These are phyloP conservation scores for Megalops cyprinoides DNA, from an alignment of 2,797 vertebrate genomes.

Conservation along the genomic window DNA sequence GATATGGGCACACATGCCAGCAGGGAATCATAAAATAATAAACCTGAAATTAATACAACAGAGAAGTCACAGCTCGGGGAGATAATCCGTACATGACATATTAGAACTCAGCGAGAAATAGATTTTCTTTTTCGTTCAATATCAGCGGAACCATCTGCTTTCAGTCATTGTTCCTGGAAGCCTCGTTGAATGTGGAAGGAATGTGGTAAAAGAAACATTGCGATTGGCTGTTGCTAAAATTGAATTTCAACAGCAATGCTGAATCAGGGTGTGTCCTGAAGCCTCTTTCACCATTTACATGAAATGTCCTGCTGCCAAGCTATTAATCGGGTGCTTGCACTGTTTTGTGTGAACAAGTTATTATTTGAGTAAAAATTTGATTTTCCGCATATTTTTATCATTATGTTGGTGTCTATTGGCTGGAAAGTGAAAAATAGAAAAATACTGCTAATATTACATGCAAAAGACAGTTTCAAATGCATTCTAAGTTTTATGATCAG, in stretches of 20 bases:
- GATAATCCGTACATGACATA: neutral
- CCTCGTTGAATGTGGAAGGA: constrained; percentile 10
- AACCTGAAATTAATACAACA: constrained; percentile 3
- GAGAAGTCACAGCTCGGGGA: neutral
- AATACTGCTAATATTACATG: too few relatives aligned
- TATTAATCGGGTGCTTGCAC: neutral
- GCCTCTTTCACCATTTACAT: neutral
- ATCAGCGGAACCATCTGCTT: neutral
- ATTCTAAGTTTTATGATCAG: too few relatives aligned
- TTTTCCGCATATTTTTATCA: too few relatives aligned
- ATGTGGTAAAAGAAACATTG: neutral
- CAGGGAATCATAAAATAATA: constrained; percentile 5
- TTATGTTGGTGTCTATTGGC: too few relatives aligned
- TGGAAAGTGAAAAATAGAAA: too few relatives aligned
- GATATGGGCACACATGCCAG: neutral
- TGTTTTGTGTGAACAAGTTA: neutral
- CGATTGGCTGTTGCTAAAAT: neutral
- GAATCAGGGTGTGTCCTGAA: neutral
- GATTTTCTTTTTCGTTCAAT: neutral
- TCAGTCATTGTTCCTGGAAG: neutral
- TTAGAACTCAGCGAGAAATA: neutral
- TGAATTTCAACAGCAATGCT: neutral
- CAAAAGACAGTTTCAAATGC: too few relatives aligned
- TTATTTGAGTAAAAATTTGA: neutral
- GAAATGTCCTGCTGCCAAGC: neutral